Base-by-base conservation (phyloP, 2,113 vertebrate genomes). In the Haliaeetus leucogaster region DNA sequence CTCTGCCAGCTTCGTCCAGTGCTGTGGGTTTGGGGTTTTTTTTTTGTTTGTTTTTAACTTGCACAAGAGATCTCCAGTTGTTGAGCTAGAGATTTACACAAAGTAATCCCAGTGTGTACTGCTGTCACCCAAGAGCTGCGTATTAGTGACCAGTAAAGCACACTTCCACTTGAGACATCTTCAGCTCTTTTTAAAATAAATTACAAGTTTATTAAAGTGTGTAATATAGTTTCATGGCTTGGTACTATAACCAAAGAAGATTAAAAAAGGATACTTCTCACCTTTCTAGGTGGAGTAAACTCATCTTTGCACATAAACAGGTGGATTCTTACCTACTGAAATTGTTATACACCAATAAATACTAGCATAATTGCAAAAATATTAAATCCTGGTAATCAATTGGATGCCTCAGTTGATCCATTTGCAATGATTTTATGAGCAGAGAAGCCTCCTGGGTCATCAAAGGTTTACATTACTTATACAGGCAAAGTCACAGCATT, bases 181-280 rank as follows among this genome's bases (percentile, higher is more conserved):
- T 72, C 66, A 42, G 29, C 30, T n/a, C 48, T 40, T 67, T 58
- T 80, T 40, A 61, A 89, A 97, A 92, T 65, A 94, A 87, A 86
- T 78, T 85, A 62, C 47, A 79, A 67, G 30, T 96, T 95, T 86
- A 98, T 96, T 98, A 88, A 97, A 97, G 89, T 10, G 26, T 65
- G 34, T 56, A 77, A 84, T 72, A 65, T 5, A 20, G 50, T 80
- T 67, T 68, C 47, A 53, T 38, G 34, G 16, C 32, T 58, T 82
- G 68, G 29, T 22, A 43, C 38, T 53, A 40, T 43, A 71, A 80
- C 43, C 65, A 30, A 52, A 73, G 29, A 59, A 21, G 32, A 53
- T 65, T 70, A 34, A 78, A 78, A 82, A 87, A 88, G 29, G 42
- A 29, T 78, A 47, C 27, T 52, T 78, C 42, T 65, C 40, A 47